These are phyloP conservation scores for Allobates femoralis DNA, from an alignment of 2,797 vertebrate species.

Conservation along the genomic window DNA sequence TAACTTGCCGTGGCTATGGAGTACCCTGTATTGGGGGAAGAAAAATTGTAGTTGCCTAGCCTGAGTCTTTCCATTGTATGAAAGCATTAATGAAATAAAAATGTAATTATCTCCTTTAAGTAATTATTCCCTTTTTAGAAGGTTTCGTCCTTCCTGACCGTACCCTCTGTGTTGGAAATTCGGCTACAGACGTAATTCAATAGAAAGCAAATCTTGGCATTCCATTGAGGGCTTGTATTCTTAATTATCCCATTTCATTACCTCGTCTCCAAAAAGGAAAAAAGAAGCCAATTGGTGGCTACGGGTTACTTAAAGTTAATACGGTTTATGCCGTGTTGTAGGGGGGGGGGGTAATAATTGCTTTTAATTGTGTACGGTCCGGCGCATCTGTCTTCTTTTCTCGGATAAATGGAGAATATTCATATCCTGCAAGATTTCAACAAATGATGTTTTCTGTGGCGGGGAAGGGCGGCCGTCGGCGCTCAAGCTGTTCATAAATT, in stretches of 20 bases:
- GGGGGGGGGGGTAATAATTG: background rate
- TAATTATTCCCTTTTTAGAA: background rate
- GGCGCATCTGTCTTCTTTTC: too few relatives aligned
- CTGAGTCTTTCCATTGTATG: background rate
- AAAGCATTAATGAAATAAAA: background rate
- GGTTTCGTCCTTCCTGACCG: background rate
- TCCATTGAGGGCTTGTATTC: background rate
- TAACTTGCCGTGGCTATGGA: background rate
- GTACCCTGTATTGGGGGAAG: background rate
- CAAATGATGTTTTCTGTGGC: slow-evolving; percentile 21
- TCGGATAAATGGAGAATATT: background rate
- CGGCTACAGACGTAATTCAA: background rate
- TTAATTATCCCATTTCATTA: background rate
- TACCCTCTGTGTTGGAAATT: background rate
- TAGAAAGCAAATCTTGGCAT: background rate
- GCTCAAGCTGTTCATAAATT: background rate
- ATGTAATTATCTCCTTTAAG: too few relatives aligned
- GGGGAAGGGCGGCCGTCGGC: slow-evolving; percentile 6
- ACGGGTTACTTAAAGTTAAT: background rate
- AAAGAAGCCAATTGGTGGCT: background rate
- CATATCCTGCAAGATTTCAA: slow-evolving; percentile 12
- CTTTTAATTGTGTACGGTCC: background rate
- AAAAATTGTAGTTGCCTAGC: background rate
- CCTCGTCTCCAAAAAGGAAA: background rate
- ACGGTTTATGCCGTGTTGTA: background rate